Base-by-base conservation (phyloP, 1,140 invertebrate species). In the Gryllus bimaculatus region DNA sequence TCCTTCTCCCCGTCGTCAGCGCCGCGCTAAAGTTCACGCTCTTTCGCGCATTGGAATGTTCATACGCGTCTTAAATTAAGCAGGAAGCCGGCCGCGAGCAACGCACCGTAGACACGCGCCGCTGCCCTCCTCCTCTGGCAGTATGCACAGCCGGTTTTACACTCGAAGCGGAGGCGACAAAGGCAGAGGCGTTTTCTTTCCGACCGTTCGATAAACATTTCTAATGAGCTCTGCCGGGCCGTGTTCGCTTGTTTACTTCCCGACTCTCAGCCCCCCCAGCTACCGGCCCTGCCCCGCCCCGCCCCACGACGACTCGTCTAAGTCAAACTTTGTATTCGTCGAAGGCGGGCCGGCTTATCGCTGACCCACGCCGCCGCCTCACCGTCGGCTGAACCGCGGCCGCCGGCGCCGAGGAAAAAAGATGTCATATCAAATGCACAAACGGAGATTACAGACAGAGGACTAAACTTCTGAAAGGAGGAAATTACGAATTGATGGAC, bases 241-340 rank as follows among this genome's bases (percentile, higher is more conserved):
- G 10, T 18, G 0, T 66, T 7, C 7, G 7, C 54, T 66, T 13
- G 10, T 66, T n/a, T 66, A 66, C 10, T 66, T 66, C 87, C 85
- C 87, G 85, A 86, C 86, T 86, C 87, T 87, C 85, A 83, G 87
- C 82, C 92, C 93, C 78, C 93, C 93, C 75, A 88, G 94, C 89
- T 89, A 92, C 93, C 81, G n/a, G 92, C 93, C 83, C 88, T 93
- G 90, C 80, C 88, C 88, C 77, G 85, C 92, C 93, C 80, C 92
- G 93, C 89, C 92, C 91, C 83, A 93, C 90, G 79, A 92, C 92
- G 82, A 91, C 93, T 66, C 54, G 18, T 66, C 54, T 66, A 66
- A 66, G 54, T 66, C 54, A 66, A 66, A 66, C 54, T 66, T 66
- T 66, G 54, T 66, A 66, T 66, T 66, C 54, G 54, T 10, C 54